Percentiles rank a stretch among this genome's conserved stretches.
phyloP scores from a whole-genome alignment of 2,888 invertebrate genomes.

The Apamea sordens region DNA sequence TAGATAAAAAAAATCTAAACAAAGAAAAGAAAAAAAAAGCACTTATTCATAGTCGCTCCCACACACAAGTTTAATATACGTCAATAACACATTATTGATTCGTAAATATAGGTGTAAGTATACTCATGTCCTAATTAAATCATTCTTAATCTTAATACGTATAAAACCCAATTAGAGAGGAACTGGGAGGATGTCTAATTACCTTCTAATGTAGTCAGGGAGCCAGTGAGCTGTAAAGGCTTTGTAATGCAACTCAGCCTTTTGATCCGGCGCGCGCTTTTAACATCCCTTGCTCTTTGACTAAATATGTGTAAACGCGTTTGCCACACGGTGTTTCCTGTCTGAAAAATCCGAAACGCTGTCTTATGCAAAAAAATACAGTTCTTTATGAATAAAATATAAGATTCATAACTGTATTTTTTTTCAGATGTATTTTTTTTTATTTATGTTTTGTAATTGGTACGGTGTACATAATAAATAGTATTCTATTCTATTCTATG shows the following conservation, averaged over 20 bases:
- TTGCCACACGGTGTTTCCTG: background rate
- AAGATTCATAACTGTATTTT: too few relatives aligned
- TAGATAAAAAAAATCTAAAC: background rate
- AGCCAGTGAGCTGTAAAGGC: conserved; percentile 26
- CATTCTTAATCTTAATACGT: background rate
- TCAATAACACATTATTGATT: background rate
- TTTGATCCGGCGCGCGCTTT: conserved; percentile 21
- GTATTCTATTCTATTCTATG: too few relatives aligned
- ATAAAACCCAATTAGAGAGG: conserved; percentile 8
- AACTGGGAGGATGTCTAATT: conserved; percentile 8
- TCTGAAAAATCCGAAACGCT: background rate
- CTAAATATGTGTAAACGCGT: background rate
- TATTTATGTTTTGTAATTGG: too few relatives aligned
- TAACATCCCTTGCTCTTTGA: conserved; percentile 32
- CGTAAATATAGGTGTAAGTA: background rate
- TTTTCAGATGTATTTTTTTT: too few relatives aligned
- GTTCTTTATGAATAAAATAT: too few relatives aligned
- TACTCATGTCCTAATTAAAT: background rate
- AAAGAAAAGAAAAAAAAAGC: background rate
- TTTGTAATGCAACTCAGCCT: conserved; percentile 29
- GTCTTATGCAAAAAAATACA: background rate
- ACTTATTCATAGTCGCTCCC: background rate
- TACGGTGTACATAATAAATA: too few relatives aligned
- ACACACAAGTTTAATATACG: background rate
- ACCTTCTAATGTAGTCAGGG: conserved; percentile 16